phyloP scores from a whole-genome alignment of 2,888 invertebrate genomes.

The Sialis fuliginosa region DNA sequence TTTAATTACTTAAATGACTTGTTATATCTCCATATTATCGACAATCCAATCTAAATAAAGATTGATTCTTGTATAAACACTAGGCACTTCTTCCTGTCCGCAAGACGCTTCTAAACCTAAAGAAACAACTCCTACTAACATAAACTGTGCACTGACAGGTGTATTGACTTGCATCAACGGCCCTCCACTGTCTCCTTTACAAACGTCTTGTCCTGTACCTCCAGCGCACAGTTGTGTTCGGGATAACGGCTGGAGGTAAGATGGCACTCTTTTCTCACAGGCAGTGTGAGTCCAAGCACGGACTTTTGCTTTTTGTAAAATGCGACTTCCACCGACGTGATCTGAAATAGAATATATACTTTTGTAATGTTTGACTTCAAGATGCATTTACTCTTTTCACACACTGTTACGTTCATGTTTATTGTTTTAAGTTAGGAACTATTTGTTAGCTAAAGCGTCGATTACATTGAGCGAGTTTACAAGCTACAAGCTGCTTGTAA shows the following conservation, averaged over 20 bases:
- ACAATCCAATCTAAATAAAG: conserved; percentile 28
- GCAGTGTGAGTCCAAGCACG: conserved; percentile 14
- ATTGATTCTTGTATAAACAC: conserved; percentile 25
- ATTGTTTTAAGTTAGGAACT: too few relatives aligned
- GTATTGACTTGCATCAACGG: conserved; percentile 19
- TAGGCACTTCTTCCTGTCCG: conserved; percentile 23
- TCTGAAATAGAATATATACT: conserved; percentile 10
- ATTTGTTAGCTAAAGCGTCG: too few relatives aligned
- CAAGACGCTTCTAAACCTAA: conserved; percentile 23
- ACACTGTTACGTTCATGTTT: background rate
- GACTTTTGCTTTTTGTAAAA: conserved; percentile 16
- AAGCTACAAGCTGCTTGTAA: too few relatives aligned
- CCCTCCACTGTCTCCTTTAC: conserved; percentile 28
- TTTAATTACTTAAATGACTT: too few relatives aligned
- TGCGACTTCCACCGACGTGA: conserved; percentile 15
- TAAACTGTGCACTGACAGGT: conserved; percentile 16
- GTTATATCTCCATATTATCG: conserved; percentile 14
- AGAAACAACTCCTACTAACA: conserved; percentile 25
- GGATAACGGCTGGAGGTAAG: conserved; percentile 18
- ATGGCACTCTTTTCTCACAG: conserved; percentile 16
- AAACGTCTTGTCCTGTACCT: conserved; percentile 23
- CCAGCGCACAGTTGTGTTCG: conserved; percentile 27
- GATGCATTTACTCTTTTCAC: background rate
- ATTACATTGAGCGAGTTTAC: too few relatives aligned
- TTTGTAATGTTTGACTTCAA: background rate